These are phyloP conservation scores for Choloepus didactylus DNA, from an alignment of 2,797 vertebrate genomes.

Conservation along the genomic window DNA sequence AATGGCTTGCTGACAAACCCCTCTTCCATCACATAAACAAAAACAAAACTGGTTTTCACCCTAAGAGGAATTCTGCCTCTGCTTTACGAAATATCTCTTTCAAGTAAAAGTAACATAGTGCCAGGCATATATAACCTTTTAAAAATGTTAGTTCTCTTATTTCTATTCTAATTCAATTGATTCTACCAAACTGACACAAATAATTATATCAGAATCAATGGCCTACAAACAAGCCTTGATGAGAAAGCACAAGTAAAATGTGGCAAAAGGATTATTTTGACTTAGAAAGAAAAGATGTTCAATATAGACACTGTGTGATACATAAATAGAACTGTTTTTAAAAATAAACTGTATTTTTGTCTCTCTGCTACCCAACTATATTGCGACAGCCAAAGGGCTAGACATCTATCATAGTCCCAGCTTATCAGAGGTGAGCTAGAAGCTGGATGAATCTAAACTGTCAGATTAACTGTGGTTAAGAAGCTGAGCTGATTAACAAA, in stretches of 20 bases:
- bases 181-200: not conserved
- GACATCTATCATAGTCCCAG: not conserved
- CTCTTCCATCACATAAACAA: not conserved
- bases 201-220: not conserved
- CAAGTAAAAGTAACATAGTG: not conserved
- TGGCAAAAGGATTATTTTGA: not conserved
- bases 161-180: not conserved
- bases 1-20: not conserved
- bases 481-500: not conserved
- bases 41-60: not conserved
- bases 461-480: not conserved
- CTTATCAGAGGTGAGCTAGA: not conserved
- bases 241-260: not conserved
- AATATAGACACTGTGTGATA: not conserved
- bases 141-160: not conserved
- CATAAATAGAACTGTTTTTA: not conserved
- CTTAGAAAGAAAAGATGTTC: slow-evolving; percentile 15
- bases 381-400: not conserved
- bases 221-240: not conserved
- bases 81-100: not conserved
- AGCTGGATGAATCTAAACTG: not conserved
- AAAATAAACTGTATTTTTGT: not conserved
- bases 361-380: not conserved
- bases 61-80: not conserved
- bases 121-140: not conserved